Evolutionary conservation across 2,888 invertebrate genomes (phyloP).

Genomic region (Ornithoptera alexandrae): DNA sequence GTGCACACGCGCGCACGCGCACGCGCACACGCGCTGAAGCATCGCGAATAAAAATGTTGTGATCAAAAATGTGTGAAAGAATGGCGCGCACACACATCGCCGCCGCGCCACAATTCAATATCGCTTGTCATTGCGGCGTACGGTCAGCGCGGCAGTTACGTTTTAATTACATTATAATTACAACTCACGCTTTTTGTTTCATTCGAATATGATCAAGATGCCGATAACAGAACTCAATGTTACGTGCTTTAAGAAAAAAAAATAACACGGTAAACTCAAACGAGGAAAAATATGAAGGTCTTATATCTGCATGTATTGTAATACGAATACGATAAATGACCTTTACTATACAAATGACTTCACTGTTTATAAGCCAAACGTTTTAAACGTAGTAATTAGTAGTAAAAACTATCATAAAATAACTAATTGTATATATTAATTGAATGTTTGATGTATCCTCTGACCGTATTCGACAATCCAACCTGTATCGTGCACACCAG

Average conservation of each 20-base stretch:
- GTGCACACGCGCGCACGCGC: slow-evolving; percentile 36
- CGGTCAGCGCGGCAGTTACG: slow-evolving; percentile 49
- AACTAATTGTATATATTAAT: no score
- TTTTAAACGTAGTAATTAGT: no score
- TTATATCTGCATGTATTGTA: no score
- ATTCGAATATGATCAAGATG: no score
- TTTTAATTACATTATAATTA: not conserved
- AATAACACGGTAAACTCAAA: no score
- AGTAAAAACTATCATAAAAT: no score
- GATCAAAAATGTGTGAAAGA: slow-evolving; percentile 78
- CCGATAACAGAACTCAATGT: no score
- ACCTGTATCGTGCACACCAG: slow-evolving; percentile 38
- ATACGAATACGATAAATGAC: no score
- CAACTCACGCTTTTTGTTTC: not conserved
- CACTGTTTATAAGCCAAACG: no score
- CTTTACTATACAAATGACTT: no score
- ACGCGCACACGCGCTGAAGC: slow-evolving; percentile 49
- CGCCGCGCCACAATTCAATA: slow-evolving; percentile 71
- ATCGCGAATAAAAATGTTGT: slow-evolving; percentile 71
- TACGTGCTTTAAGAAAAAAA: no score
- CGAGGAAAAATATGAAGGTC: no score
- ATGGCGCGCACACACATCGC: slow-evolving; percentile 63
- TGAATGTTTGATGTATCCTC: slow-evolving; percentile 29
- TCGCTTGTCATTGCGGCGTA: slow-evolving; percentile 71
- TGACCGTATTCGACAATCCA: slow-evolving; percentile 49